Conservation (phyloP, 2,113 vertebrate species). For the Tapirus terrestris region DNA sequence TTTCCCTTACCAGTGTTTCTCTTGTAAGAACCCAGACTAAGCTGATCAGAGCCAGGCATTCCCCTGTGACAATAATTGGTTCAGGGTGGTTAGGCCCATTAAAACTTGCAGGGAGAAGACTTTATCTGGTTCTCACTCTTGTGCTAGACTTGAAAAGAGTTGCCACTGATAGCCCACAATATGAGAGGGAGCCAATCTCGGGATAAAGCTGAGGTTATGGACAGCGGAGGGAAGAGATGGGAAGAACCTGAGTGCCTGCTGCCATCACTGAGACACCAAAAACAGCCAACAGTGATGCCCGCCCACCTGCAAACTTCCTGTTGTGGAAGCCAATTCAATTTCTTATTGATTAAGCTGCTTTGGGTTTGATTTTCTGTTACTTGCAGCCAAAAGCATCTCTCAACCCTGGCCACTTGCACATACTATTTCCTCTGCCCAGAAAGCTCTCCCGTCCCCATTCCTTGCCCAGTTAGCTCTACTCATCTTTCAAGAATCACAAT, state of each 20-base stretch:
- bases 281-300: accelerated
- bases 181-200: not conserved
- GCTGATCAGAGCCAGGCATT: not conserved
- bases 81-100: not conserved
- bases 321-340: not conserved
- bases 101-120: not conserved
- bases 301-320: not conserved
- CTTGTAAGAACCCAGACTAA: conserved; percentile 16
- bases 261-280: not conserved
- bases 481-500: not conserved
- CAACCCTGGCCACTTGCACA: not conserved
- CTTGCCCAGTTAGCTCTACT: not conserved
- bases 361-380: not conserved
- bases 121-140: not conserved
- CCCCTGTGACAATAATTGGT: not conserved
- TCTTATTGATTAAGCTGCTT: not conserved
- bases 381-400: not conserved
- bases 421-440: not conserved
- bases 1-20: not conserved
- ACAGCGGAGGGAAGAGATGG: not conserved
- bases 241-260: not conserved
- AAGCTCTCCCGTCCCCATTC: not conserved
- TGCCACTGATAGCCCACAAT: not conserved
- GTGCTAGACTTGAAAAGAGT: not conserved
- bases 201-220: not conserved